Conservation (phyloP, 1,140 invertebrate genomes). For the Hylyphantes graminicola region DNA sequence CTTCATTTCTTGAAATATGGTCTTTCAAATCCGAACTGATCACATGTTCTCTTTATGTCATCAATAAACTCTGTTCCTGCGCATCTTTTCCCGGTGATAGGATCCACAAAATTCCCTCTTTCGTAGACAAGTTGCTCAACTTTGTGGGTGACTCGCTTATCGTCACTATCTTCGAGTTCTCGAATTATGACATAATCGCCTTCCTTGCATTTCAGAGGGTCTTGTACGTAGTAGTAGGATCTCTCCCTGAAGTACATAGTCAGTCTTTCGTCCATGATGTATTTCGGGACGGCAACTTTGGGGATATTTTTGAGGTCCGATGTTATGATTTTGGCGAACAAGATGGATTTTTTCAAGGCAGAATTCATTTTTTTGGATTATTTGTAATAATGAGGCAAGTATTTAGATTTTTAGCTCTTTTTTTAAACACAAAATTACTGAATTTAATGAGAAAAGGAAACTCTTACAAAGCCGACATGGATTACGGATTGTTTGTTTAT, state of each 20-base stretch:
- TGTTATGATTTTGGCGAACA: slow-evolving; percentile 23
- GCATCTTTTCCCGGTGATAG: slow-evolving; percentile 61
- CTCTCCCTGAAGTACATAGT: slow-evolving; percentile 42
- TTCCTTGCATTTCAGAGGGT: slow-evolving; percentile 25
- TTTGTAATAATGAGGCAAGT: no score
- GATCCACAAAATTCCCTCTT: slow-evolving; percentile 62
- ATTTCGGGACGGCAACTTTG: slow-evolving; percentile 7
- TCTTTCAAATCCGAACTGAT: slow-evolving; percentile 40
- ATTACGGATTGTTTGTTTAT: no score
- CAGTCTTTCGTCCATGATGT: slow-evolving; percentile 26
- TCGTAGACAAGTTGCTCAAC: slow-evolving; percentile 63
- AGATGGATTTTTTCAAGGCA: slow-evolving; percentile 2
- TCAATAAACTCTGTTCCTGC: slow-evolving; percentile 62
- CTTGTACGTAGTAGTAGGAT: not conserved
- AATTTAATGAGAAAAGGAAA: not conserved
- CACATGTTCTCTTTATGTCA: slow-evolving; percentile 55
- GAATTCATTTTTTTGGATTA: not conserved
- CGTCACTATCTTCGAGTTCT: slow-evolving; percentile 13
- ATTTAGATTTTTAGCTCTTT: no score
- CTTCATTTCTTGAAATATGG: slow-evolving; percentile 13
- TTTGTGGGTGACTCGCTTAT: slow-evolving; percentile 56
- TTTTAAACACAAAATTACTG: no score
- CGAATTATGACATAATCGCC: slow-evolving; percentile 34
- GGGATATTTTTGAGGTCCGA: slow-evolving; percentile 15
- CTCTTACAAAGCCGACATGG: no score